Conservation (phyloP, 2,113 vertebrate species). For the Solea solea region DNA sequence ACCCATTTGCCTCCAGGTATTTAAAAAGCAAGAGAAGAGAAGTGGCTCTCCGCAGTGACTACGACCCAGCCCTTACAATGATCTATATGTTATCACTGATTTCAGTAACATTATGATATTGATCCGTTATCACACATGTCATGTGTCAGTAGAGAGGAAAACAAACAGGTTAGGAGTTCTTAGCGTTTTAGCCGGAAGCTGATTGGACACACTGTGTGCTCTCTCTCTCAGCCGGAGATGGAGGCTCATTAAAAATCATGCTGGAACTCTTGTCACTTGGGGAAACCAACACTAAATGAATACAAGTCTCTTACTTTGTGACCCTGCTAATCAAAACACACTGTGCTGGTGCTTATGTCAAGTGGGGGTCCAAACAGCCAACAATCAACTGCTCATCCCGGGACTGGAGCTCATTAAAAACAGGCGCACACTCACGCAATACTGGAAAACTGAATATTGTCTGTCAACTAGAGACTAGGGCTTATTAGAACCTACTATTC, state of each 20-base stretch:
- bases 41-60: no score
- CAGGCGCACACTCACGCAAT: constrained; percentile 4
- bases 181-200: constrained; percentile 10
- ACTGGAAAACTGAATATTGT: constrained; percentile 19
- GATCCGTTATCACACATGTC: background rate
- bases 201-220: constrained; percentile 27
- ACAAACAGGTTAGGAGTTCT: constrained; percentile 32
- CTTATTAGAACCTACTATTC: constrained; percentile 56
- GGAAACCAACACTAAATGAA: constrained; percentile 37
- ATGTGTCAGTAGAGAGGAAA: background rate
- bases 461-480: constrained; percentile 32
- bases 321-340: constrained; percentile 61
- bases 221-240: constrained; percentile 6
- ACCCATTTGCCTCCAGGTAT: no score
- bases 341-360: constrained; percentile 30
- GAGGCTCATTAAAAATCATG: constrained; percentile 51
- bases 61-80: no score
- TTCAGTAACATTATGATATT: background rate
- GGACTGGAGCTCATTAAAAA: constrained; percentile 57
- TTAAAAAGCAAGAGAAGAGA: no score
- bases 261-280: constrained; percentile 19
- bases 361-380: constrained; percentile 29
- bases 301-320: constrained; percentile 30
- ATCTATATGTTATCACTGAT: background rate
- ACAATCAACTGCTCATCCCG: constrained; percentile 18